Evolutionary conservation across 1,140 invertebrate genomes (phyloP).

Genomic region (Platorchestia sp.): DNA sequence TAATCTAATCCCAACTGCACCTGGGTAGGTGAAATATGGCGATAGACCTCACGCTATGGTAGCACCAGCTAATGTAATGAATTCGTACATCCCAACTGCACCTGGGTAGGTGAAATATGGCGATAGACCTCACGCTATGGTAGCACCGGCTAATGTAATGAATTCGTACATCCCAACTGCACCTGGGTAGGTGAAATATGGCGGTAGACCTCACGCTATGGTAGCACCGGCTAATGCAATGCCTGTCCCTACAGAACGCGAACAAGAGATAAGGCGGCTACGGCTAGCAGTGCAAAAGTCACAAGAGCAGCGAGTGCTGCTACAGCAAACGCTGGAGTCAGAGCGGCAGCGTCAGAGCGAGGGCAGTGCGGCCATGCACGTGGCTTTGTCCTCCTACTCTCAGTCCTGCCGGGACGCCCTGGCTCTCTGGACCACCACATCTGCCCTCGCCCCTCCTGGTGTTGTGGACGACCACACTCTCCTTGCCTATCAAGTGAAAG

Average conservation of each 20-base stretch:
- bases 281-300: conserved; percentile 6
- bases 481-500: not conserved
- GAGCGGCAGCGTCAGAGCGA: not conserved
- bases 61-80: no score
- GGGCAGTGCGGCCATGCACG: not conserved
- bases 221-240: no score
- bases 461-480: not conserved
- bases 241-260: conserved; percentile 6
- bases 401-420: not conserved
- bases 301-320: not conserved
- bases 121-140: no score
- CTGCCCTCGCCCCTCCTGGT: not conserved
- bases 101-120: no score
- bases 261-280: not conserved
- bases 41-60: no score
- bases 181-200: no score
- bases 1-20: no score
- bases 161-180: not conserved
- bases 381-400: not conserved
- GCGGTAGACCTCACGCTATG: no score
- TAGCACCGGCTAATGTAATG: no score
- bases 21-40: no score
- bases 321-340: not conserved
- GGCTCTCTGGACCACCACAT: not conserved
- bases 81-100: not conserved